phyloP scores from a whole-genome alignment of 2,888 invertebrate genomes.

The Isoperla grammatica region DNA sequence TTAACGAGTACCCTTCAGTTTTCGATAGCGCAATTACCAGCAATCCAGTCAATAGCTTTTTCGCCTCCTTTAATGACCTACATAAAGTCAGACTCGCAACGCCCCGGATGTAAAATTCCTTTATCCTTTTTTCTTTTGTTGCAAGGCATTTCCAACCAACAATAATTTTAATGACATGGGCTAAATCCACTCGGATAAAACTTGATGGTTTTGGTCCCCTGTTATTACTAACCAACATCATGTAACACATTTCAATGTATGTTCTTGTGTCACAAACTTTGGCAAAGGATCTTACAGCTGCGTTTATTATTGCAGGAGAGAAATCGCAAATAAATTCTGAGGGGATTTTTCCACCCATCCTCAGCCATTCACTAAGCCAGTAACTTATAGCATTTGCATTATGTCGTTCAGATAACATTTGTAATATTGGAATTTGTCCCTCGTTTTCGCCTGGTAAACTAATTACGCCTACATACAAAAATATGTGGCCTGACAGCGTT shows the following conservation, averaged over 20 bases:
- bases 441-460: slow-evolving; percentile 10
- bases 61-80: too few species aligned
- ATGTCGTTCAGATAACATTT: too few species aligned
- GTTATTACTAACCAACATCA: neutral
- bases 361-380: slow-evolving; percentile 24
- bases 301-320: slow-evolving; percentile 18
- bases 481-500: slow-evolving; percentile 13
- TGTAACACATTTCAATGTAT: slow-evolving; percentile 20
- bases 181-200: slow-evolving; percentile 22
- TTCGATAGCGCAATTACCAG: too few species aligned
- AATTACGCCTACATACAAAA: slow-evolving; percentile 21
- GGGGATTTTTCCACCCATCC: slow-evolving; percentile 11
- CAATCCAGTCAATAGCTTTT: too few species aligned
- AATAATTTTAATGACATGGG: slow-evolving; percentile 23
- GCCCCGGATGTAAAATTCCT: neutral
- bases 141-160: slow-evolving; percentile 9
- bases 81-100: too few species aligned
- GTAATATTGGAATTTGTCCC: slow-evolving; percentile 20
- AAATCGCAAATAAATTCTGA: slow-evolving; percentile 21
- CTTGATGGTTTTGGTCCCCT: neutral
- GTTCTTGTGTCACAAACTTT: slow-evolving; percentile 1
- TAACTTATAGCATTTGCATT: slow-evolving; percentile 24
- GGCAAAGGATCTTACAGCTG: slow-evolving; percentile 17
- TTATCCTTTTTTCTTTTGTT: neutral
- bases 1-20: neutral